These are phyloP conservation scores for Euglossa dilemma DNA, from an alignment of 1,140 invertebrate species.

Conservation along the genomic window DNA sequence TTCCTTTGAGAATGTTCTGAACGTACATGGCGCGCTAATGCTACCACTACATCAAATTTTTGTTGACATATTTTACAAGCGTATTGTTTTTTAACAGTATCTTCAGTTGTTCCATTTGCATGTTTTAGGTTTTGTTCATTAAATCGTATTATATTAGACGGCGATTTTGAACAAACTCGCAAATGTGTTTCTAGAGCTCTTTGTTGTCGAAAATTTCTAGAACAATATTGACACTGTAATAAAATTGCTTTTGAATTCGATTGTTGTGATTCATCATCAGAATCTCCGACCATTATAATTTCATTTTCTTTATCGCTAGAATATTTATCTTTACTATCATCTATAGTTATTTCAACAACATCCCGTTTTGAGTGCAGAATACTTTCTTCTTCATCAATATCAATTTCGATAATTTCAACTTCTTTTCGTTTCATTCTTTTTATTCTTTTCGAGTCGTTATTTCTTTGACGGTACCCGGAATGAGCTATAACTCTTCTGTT, in stretches of 20 bases:
- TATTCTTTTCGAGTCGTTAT: constrained; percentile 60
- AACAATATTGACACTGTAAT: constrained; percentile 70
- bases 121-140: constrained; percentile 23
- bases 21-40: constrained; percentile 77
- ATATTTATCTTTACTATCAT: constrained; percentile 78
- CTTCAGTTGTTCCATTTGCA: constrained; percentile 46
- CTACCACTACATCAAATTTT: constrained; percentile 77
- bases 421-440: constrained; percentile 67
- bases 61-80: constrained; percentile 78
- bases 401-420: constrained; percentile 80
- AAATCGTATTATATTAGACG: constrained; percentile 52
- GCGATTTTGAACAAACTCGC: constrained; percentile 74
- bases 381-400: constrained; percentile 75
- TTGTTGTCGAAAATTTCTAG: constrained; percentile 70
- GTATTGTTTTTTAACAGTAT: constrained; percentile 69
- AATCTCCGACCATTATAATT: constrained; percentile 79
- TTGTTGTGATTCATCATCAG: constrained; percentile 61
- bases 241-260: constrained; percentile 55
- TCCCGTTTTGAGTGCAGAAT: constrained; percentile 46
- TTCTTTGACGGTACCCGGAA: constrained; percentile 67
- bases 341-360: constrained; percentile 76
- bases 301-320: constrained; percentile 82
- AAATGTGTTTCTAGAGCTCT: constrained; percentile 74
- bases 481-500: constrained; percentile 67
- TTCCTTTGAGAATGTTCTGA: constrained; percentile 72